phyloP scores from a whole-genome alignment of 2,888 invertebrate species.

The Calephelis perditalis region DNA sequence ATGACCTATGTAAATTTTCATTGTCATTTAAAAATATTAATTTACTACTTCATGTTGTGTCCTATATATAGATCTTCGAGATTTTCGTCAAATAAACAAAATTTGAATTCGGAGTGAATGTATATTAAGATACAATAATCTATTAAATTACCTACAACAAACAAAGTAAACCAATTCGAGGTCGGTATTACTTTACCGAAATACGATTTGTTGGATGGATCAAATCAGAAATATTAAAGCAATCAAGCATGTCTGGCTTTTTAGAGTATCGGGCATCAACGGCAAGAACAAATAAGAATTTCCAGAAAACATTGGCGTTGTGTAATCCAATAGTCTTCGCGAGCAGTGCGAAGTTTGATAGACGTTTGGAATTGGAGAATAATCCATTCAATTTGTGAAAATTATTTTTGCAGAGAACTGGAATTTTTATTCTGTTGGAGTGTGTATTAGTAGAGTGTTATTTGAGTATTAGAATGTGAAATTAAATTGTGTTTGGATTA shows the following conservation, averaged over 20 bases:
- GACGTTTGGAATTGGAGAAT: constrained; percentile 44
- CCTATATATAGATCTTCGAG: too few species aligned
- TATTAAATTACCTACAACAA: not conserved
- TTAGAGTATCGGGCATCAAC: constrained; percentile 8
- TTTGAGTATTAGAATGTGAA: not conserved
- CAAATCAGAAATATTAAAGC: constrained; percentile 11
- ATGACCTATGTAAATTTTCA: too few species aligned
- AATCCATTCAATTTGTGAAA: constrained; percentile 37
- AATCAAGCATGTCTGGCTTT: constrained; percentile 9
- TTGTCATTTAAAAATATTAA: too few species aligned
- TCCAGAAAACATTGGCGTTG: constrained; percentile 17
- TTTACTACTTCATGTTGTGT: too few species aligned
- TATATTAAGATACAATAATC: too few species aligned
- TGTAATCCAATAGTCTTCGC: constrained; percentile 16
- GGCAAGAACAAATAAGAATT: constrained; percentile 13
- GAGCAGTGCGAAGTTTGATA: constrained; percentile 34
- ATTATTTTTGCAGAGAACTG: constrained; percentile 11
- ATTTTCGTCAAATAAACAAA: too few species aligned
- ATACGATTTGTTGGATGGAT: constrained; percentile 4
- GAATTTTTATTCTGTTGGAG: constrained; percentile 12
- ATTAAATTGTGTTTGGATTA: not conserved
- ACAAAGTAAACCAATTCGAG: not conserved
- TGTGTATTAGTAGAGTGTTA: constrained; percentile 1
- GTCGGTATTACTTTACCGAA: not conserved
- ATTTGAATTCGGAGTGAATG: too few species aligned